Evolutionary conservation across 2,888 invertebrate species (phyloP), one percentile per base, ranked within the genome.

Genomic region (Brachyptera risi): DNA sequence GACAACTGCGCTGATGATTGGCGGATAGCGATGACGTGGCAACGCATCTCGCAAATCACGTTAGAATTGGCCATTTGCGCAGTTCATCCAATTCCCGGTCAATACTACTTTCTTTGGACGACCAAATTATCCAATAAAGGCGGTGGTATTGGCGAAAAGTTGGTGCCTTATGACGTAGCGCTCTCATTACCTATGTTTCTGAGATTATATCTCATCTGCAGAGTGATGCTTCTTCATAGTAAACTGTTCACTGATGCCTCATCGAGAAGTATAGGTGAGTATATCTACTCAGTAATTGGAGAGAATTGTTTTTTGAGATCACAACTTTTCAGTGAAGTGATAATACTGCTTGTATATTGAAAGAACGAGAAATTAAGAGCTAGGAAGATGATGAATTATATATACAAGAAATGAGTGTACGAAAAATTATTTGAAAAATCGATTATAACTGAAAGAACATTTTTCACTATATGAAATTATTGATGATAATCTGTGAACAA

Each of bases 1-100:
- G 98, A 99, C 85, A 99, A 99, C 84, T 97, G 97, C 81, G 96
- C 98, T 68, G 99, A 99, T 78, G 99, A 99, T 82, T 99, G 99
- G 99, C 86, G 98, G 75, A 99, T 99, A 80, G 98, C 98, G 72
- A 96, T 99, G 91, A 98, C 97, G 70, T 95, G 94, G 90, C 95
- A 96, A 79, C 85, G 98, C 77, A 91, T 96, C 78, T 85, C 88
- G 72, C 93, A 93, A 80, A 95, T 97, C 74, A 82, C 86, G 63
- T 82, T 95, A 73, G 98, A 99, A 80, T 83, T 99, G 71, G 79
- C 88, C 70, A 93, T 98, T 74, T 99, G 99, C 80, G 95, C 96
- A 71, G 88, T 99, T 71, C 99, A 99, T 79, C 98, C 98, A 62
- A 90, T 98, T 71, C 98, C 98, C 58, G 96, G 97, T 69, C 90